Evolutionary conservation across 2,113 vertebrate species (phyloP), one percentile per base, ranked within the genome.

Genomic region (Notothenia rossii): DNA sequence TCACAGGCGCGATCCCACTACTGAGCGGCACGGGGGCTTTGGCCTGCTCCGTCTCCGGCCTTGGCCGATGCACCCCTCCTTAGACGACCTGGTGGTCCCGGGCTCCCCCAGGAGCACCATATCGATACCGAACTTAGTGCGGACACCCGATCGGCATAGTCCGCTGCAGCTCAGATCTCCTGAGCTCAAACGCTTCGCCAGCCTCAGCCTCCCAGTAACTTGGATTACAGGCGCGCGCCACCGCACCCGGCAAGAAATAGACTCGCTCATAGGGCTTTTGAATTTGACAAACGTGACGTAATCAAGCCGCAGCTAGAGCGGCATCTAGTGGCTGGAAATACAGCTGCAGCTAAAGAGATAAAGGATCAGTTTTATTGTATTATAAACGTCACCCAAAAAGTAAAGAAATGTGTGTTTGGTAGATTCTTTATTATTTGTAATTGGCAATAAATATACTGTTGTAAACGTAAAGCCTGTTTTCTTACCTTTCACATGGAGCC

Each of bases 161-260:
- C 75, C 92, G 33, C 84, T 79, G 76, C 85, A 88, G 89, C 85
- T 78, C 91, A 91, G 89, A 93, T 12, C 89, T 60, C 90, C 91
- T 87, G 93, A 84, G 75, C 84, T 91, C 91, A 92, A 90, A 75
- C 88, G 74, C 79, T 91, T 87, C 89, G 22, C 79, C 91, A 93
- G 86, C 36, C 89, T 90, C 77, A 90, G 89, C 85, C 91, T 93
- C 86, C 59, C 59, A 20, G 94, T 76, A 81, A 88, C 96, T 95
- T 90, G 95, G 95, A 96, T 95, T 95, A 96, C 95, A 96, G 95
- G 94, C 94, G 85, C 93, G 88, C 94, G 95, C 96, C 96, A 96
- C 95, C 65, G 82, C 91, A 90, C 95, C 96, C 70, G 77, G 77
- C 67, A 94, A 87, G 89, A 86, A 70, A 67, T 0, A 1, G 0